Conservation (phyloP, 35 echinoderm and acorn worm species). For the Nesometra sesokonis region DNA sequence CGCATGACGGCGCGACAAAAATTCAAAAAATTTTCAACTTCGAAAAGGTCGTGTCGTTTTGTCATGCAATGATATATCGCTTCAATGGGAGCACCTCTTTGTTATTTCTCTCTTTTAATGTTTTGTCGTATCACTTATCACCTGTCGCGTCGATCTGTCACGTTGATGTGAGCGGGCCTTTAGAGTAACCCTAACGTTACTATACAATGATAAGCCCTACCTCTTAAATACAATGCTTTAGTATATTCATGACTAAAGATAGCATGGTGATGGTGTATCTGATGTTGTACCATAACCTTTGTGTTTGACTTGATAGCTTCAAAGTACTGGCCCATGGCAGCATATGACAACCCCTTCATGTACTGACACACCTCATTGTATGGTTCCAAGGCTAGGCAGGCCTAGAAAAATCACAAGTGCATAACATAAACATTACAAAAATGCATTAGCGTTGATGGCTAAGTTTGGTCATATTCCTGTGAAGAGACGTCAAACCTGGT, state of each 20-base stretch:
- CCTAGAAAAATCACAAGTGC: background rate
- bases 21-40: too few species aligned
- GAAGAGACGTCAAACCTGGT: background rate
- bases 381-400: conserved; percentile 27
- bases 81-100: too few species aligned
- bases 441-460: background rate
- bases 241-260: conserved; percentile 24
- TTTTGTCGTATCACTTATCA: too few species aligned
- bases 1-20: too few species aligned
- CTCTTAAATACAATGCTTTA: conserved; percentile 53
- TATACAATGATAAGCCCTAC: background rate
- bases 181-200: too few species aligned
- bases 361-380: conserved; percentile 60
- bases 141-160: too few species aligned
- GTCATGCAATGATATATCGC: too few species aligned
- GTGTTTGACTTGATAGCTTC: conserved; percentile 51
- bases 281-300: conserved; percentile 31
- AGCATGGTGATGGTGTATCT: conserved; percentile 4
- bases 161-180: too few species aligned
- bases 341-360: conserved; percentile 55
- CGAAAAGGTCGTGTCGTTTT: too few species aligned
- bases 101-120: too few species aligned
- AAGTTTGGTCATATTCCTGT: background rate
- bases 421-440: background rate
- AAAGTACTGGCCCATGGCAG: conserved; percentile 52